These are phyloP conservation scores for Theretra japonica DNA, from an alignment of 2,888 invertebrate genomes.

Conservation along the genomic window DNA sequence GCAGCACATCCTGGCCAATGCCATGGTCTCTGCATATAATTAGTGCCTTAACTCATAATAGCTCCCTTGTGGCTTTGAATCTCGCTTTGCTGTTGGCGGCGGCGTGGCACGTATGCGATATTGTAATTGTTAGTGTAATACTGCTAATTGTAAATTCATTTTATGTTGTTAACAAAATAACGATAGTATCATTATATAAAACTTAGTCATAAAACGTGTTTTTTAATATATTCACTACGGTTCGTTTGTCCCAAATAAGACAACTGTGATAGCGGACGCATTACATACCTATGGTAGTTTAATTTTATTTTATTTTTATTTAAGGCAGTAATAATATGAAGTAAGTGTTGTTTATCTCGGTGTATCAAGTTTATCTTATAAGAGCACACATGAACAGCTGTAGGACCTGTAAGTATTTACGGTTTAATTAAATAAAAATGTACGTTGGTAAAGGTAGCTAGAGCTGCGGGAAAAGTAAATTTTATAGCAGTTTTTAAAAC, in stretches of 20 bases:
- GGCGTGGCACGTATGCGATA: conserved; percentile 40
- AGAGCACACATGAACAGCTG: no score
- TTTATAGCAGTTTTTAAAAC: neutral
- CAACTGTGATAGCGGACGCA: no score
- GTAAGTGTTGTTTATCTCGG: no score
- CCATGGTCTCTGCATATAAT: conserved; percentile 57
- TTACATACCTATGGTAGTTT: no score
- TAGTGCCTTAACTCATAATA: conserved; percentile 47
- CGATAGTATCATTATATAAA: no score
- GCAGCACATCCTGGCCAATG: conserved; percentile 73
- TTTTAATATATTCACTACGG: no score
- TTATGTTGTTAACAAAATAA: neutral
- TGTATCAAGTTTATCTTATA: no score
- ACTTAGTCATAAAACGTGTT: no score
- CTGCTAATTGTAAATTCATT: neutral
- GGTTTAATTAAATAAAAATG: neutral
- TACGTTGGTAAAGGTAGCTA: neutral
- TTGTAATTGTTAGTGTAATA: neutral
- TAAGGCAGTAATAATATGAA: neutral
- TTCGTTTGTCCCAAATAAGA: no score
- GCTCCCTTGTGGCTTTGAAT: conserved; percentile 42
- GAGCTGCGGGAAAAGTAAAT: neutral
- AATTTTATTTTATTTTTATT: neutral
- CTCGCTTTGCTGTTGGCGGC: neutral
- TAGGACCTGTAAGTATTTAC: no score